A percentile compares a stretch with the other conserved stretches of the same genome.
These are phyloP conservation scores for Lasius fuliginosus DNA, from an alignment of 2,888 invertebrate species.

Conservation along the genomic window DNA sequence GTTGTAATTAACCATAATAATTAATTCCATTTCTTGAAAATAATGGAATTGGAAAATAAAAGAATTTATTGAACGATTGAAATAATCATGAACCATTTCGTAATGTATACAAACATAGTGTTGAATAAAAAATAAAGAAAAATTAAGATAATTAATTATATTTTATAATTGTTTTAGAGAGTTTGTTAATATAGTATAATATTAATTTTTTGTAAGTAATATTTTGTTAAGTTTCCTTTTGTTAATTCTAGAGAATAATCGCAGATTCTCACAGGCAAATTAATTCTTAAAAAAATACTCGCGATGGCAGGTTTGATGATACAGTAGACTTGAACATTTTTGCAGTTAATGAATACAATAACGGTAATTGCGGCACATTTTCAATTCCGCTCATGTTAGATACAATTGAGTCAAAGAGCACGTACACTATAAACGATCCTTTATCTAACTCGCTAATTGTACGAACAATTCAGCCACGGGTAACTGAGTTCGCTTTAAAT, in stretches of 20 bases:
- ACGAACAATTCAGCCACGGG: slow-evolving; percentile 1
- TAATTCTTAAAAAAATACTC: neutral
- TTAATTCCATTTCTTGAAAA: neutral
- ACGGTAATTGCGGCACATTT: neutral
- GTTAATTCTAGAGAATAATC: neutral
- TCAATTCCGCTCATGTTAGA: neutral
- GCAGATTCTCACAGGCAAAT: neutral
- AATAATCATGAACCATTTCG: neutral
- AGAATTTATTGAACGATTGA: neutral
- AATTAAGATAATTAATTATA: neutral
- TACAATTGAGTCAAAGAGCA: slow-evolving; percentile 8
- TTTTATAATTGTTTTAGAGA: neutral
- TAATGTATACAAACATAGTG: neutral
- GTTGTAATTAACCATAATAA: neutral
- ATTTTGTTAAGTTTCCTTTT: neutral
- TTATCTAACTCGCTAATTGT: slow-evolving; percentile 27
- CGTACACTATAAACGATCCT: neutral
- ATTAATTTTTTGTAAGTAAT: neutral
- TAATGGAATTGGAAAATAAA: neutral
- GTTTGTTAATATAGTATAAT: neutral
- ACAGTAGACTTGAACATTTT: neutral
- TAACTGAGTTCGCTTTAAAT: neutral
- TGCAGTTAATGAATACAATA: neutral
- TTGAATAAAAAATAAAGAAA: neutral
- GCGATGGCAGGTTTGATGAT: neutral